These are phyloP conservation scores for Ditula angustiorana DNA, from an alignment of 2,888 invertebrate genomes.

Conservation along the genomic window DNA sequence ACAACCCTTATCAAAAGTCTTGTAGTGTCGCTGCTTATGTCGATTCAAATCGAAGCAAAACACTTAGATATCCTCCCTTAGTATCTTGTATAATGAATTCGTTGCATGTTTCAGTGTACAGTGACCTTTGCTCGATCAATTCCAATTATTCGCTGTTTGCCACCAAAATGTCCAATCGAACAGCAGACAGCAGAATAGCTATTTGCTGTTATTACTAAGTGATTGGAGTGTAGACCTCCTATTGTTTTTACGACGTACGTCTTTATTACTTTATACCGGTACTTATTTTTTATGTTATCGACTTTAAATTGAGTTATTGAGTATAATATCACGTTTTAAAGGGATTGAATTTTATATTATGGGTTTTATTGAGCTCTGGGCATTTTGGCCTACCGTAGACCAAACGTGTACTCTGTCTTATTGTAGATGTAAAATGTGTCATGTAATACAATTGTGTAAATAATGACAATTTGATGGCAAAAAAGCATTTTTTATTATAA, in stretches of 20 bases:
- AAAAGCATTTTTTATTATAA: too few species aligned
- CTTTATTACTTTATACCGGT: conserved; percentile 23
- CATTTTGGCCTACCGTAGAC: too few species aligned
- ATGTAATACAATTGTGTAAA: too few species aligned
- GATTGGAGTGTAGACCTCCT: conserved; percentile 31
- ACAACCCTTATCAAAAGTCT: neutral
- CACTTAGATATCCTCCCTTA: too few species aligned
- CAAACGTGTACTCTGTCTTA: too few species aligned
- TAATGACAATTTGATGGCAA: too few species aligned
- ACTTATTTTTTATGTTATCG: conserved; percentile 16
- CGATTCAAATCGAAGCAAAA: neutral
- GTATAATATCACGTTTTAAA: neutral
- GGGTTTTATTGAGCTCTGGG: too few species aligned
- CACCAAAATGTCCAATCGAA: conserved; percentile 24
- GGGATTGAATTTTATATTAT: neutral
- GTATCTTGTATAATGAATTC: neutral
- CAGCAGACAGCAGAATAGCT: conserved; percentile 7
- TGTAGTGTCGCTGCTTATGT: too few species aligned
- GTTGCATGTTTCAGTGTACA: neutral
- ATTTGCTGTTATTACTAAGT: conserved; percentile 30
- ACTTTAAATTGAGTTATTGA: conserved; percentile 21
- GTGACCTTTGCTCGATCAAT: conserved; percentile 17
- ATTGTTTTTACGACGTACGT: conserved; percentile 29
- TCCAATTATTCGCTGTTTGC: conserved; percentile 34
- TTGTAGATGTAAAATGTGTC: too few species aligned